A percentile compares a stretch with the other conserved stretches of the same genome.
phyloP scores from a whole-genome alignment of 1,140 invertebrate species.

The Drosophila erecta region DNA sequence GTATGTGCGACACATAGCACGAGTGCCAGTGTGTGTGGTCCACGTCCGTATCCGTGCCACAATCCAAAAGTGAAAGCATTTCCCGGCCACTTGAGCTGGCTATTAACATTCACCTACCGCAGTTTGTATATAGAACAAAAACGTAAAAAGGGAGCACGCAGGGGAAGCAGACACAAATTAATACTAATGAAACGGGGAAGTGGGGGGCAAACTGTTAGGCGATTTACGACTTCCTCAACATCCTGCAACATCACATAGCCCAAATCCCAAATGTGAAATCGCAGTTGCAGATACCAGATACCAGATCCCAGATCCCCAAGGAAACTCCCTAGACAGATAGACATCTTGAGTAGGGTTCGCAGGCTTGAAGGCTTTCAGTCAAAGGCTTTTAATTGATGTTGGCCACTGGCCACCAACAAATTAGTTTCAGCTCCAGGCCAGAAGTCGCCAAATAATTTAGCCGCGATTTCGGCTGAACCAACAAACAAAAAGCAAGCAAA shows the following conservation, averaged over 20 bases:
- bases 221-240: constrained; percentile 79
- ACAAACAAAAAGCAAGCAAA: not conserved
- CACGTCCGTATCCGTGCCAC: constrained; percentile 16
- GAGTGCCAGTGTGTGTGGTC: constrained; percentile 75
- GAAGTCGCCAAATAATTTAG: constrained; percentile 73
- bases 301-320: constrained; percentile 11
- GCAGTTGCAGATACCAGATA: constrained; percentile 9
- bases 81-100: constrained; percentile 63
- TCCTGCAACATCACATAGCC: constrained; percentile 39
- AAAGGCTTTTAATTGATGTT: constrained; percentile 75
- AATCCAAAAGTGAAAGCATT: constrained; percentile 66
- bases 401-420: constrained; percentile 57
- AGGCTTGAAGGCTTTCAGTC: constrained; percentile 74
- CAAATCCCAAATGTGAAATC: constrained; percentile 15
- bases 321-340: constrained; percentile 61
- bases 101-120: constrained; percentile 80
- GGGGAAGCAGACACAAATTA: constrained; percentile 50
- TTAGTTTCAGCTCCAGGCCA: constrained; percentile 55
- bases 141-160: constrained; percentile 8
- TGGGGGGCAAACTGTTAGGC: constrained; percentile 54
- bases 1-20: constrained; percentile 65
- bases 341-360: constrained; percentile 75
- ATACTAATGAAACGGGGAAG: constrained; percentile 58
- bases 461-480: constrained; percentile 12
- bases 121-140: constrained; percentile 67